A percentile compares a stretch with the other conserved stretches of the same genome.
Conservation (phyloP, 2,113 vertebrate species). For the Embiotoca jacksoni region DNA sequence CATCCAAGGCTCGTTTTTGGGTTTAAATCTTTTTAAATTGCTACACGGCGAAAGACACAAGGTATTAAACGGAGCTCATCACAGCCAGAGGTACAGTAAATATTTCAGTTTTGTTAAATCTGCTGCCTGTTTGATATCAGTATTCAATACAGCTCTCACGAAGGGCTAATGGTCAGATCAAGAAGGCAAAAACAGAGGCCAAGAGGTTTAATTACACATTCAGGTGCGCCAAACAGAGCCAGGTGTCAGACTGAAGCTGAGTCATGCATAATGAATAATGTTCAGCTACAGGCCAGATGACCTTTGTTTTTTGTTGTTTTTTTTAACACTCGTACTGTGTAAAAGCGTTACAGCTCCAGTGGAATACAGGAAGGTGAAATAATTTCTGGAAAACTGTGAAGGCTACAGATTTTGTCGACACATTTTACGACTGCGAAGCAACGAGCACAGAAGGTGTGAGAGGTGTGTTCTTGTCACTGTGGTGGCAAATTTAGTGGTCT, state of each 20-base stretch:
- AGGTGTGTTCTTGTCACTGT: background rate
- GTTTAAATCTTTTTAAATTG: background rate
- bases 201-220: slow-evolving; percentile 56
- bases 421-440: background rate
- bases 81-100: background rate
- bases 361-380: background rate
- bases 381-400: background rate
- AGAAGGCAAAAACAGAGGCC: slow-evolving; percentile 32
- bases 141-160: slow-evolving; percentile 10
- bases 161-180: slow-evolving; percentile 39
- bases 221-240: slow-evolving; percentile 41
- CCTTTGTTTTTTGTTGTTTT: background rate
- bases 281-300: slow-evolving; percentile 14
- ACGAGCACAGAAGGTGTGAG: background rate
- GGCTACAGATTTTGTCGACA: background rate
- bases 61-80: background rate
- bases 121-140: slow-evolving; percentile 29
- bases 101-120: background rate
- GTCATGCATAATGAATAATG: slow-evolving; percentile 40
- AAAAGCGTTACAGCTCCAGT: background rate
- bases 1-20: no score
- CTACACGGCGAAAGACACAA: background rate
- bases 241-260: slow-evolving; percentile 41
- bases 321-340: background rate
- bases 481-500: no score